Evolutionary conservation across 1,140 invertebrate species (phyloP), one percentile per base, ranked within the genome.

Genomic region (Eriosoma lanigerum): DNA sequence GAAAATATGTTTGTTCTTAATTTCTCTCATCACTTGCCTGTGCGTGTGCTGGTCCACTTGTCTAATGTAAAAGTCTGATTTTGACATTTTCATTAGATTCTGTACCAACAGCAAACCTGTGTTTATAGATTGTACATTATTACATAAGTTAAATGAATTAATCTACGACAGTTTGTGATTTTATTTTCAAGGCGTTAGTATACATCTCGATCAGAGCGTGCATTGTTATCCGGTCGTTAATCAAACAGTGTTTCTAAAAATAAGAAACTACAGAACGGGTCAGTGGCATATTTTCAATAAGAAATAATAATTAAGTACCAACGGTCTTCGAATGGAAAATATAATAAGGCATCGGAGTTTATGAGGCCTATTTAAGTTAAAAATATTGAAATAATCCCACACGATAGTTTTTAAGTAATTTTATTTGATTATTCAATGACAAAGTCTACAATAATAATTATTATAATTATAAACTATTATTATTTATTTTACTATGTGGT

Each of bases 21-120:
- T 90, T 84, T 94, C 93, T 56, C 90, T 88, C 9, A 96, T 87
- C 3, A 94, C 91, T 82, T 93, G 90, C 82, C 94, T 87, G 86
- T 96, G 96, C 10, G 92, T 91, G 26, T 88, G 87, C 32, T 91
- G 89, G 80, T 89, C 90, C 3, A 90, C 90, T 85, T 95, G 92
- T 54, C 93, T 89, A 80, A 94, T 93, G 85, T 94, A 94, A 89
- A 96, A 92, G 86, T 96, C 94, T 1, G 91, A 91, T 81, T 90
- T 89, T 50, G 88, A 82, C 19, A 89, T 88, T 83, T 91, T 91
- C 81, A 94, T 90, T 82, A 97, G 87, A 83, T 95, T 92, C 86
- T 96, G 92, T 5, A 96, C 89, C 84, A 95, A 93, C 82, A 96
- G 91, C 52, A 97, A 87, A 29, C 94, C 96, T 97, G 86, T n/a